Evolutionary conservation across 2,797 vertebrate genomes (phyloP).

Genomic region (Coregonus ussuriensis): DNA sequence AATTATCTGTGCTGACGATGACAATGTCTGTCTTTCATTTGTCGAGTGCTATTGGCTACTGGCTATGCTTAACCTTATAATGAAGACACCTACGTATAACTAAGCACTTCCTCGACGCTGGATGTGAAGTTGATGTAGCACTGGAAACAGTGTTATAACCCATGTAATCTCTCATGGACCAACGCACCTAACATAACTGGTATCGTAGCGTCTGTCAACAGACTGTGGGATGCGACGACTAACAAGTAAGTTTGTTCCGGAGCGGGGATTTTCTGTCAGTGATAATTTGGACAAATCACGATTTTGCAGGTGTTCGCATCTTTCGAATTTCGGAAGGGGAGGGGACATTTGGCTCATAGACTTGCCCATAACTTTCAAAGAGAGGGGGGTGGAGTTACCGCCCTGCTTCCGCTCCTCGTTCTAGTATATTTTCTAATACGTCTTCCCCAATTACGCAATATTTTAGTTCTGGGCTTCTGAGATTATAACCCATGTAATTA

Average conservation of each 20-base stretch:
- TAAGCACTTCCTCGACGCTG: not conserved
- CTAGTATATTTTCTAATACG: too few species aligned
- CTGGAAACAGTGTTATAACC: not conserved
- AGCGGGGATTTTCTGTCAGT: not conserved
- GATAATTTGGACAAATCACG: not conserved
- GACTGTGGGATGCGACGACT: not conserved
- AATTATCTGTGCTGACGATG: not conserved
- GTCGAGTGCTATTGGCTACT: not conserved
- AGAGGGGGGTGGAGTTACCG: too few species aligned
- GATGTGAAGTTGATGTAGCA: not conserved
- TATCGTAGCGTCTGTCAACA: not conserved
- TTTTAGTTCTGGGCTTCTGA: not conserved
- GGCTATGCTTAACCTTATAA: not conserved
- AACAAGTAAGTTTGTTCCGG: not conserved
- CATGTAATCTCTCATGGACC: not conserved
- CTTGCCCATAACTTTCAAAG: too few species aligned
- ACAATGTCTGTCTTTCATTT: constrained; percentile 1
- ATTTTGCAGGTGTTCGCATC: not conserved
- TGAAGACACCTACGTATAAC: not conserved
- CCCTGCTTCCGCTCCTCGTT: not conserved
- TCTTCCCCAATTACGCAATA: not conserved
- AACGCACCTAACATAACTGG: not conserved
- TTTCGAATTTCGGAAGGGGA: not conserved
- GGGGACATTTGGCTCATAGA: too few species aligned
- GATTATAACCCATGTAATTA: not conserved